Percentiles rank a stretch among this genome's conserved stretches.
phyloP scores from a whole-genome alignment of 2,797 vertebrate genomes.

The Etheostoma perlongum region DNA sequence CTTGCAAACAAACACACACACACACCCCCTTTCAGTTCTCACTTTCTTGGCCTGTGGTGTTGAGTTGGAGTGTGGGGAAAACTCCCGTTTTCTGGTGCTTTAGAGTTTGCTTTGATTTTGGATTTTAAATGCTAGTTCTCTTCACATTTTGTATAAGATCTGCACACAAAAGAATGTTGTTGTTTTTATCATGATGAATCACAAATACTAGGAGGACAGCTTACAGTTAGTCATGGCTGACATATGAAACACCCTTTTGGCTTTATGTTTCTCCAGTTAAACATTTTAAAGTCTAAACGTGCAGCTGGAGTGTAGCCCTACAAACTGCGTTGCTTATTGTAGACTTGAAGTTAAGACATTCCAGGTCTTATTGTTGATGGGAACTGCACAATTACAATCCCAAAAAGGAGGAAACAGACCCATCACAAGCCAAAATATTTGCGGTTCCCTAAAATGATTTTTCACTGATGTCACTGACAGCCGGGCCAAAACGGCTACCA shows the following conservation, averaged over 20 bases:
- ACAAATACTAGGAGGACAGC: not conserved
- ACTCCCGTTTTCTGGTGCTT: conserved; percentile 67
- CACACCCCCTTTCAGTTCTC: conserved; percentile 81
- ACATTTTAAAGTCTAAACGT: conserved; percentile 6
- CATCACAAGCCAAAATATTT: conserved; percentile 8
- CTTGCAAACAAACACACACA: conserved; percentile 6
- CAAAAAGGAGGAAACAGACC: conserved; percentile 39
- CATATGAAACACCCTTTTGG: not conserved
- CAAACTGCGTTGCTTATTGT: not conserved
- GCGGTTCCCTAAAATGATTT: conserved; percentile 50
- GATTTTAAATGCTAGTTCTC: not conserved
- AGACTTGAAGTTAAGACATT: conserved; percentile 8
- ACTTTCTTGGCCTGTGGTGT: conserved; percentile 66
- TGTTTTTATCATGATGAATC: not conserved
- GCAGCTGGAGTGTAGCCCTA: not conserved
- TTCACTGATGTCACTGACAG: conserved; percentile 15
- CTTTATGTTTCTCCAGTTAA: not conserved
- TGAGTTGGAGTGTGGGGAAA: conserved; percentile 49
- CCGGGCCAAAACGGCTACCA: not conserved
- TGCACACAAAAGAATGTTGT: not conserved
- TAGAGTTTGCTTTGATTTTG: conserved; percentile 16
- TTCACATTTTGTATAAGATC: not conserved
- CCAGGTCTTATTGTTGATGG: conserved; percentile 25
- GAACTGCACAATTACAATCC: conserved; percentile 26
- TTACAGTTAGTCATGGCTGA: not conserved